These are phyloP conservation scores for Chesias legatella DNA, from an alignment of 2,888 invertebrate genomes.

Conservation along the genomic window DNA sequence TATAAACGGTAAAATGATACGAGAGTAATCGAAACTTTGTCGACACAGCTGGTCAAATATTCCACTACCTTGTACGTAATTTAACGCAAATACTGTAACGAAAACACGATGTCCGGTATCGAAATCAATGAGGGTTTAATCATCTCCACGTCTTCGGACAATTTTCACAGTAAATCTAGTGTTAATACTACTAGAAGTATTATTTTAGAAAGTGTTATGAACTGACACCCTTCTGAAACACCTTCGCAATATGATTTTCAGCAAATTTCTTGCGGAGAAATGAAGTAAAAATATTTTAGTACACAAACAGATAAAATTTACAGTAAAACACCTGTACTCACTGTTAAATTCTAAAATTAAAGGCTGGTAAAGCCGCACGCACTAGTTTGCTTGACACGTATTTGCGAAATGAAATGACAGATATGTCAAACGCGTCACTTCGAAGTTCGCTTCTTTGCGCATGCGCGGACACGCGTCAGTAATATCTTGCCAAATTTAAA, in stretches of 20 bases:
- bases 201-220: slow-evolving; percentile 14
- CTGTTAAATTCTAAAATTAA: slow-evolving; percentile 71
- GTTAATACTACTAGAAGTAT: slow-evolving; percentile 28
- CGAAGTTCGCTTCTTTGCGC: slow-evolving; percentile 31
- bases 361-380: slow-evolving; percentile 67
- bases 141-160: slow-evolving; percentile 18
- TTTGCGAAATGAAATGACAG: slow-evolving; percentile 67
- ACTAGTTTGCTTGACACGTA: slow-evolving; percentile 74
- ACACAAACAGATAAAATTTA: slow-evolving; percentile 14
- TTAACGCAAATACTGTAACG: not conserved
- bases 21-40: slow-evolving; percentile 24
- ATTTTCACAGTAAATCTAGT: slow-evolving; percentile 42
- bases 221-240: slow-evolving; percentile 28
- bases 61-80: slow-evolving; percentile 1
- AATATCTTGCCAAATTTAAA: slow-evolving; percentile 33
- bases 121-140: not conserved
- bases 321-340: slow-evolving; percentile 53
- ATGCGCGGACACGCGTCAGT: slow-evolving; percentile 47
- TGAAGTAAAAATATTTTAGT: slow-evolving; percentile 10
- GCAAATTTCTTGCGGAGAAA: not conserved
- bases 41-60: slow-evolving; percentile 32
- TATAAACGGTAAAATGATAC: slow-evolving; percentile 19
- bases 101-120: not conserved
- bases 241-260: slow-evolving; percentile 5
- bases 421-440: slow-evolving; percentile 55